Percentiles rank a stretch among this genome's conserved stretches.
phyloP scores from a whole-genome alignment of 2,888 invertebrate genomes.

The Chrysotoxum bicinctum region DNA sequence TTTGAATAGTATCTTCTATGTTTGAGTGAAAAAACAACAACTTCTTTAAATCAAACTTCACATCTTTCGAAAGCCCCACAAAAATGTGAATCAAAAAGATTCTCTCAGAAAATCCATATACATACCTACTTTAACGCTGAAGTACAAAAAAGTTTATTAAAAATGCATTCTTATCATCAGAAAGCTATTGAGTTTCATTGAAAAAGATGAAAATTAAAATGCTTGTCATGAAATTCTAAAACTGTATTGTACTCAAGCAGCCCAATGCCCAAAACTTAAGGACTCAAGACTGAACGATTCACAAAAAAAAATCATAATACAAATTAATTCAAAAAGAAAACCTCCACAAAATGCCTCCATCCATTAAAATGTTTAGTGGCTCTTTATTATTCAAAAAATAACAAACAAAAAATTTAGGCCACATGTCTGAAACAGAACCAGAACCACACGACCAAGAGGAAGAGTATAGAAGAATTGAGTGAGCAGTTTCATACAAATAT shows the following conservation, averaged over 20 bases:
- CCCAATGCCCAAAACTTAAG: background rate
- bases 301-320: slow-evolving; percentile 8
- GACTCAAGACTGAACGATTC: slow-evolving; percentile 14
- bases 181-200: background rate
- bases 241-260: background rate
- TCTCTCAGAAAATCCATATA: too few species aligned
- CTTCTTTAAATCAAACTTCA: too few species aligned
- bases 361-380: slow-evolving; percentile 68
- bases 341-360: slow-evolving; percentile 47
- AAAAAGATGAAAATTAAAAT: background rate
- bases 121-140: too few species aligned
- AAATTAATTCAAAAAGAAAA: slow-evolving; percentile 9
- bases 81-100: too few species aligned
- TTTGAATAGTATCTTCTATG: too few species aligned
- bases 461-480: background rate
- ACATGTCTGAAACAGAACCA: slow-evolving; percentile 49
- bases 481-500: background rate
- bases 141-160: background rate
- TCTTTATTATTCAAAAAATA: slow-evolving; percentile 64
- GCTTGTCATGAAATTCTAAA: background rate
- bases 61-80: too few species aligned
- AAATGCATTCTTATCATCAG: background rate
- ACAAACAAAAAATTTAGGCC: slow-evolving; percentile 51
- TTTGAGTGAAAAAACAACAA: too few species aligned
- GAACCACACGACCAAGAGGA: background rate